Evolutionary conservation across 2,888 invertebrate species (phyloP), one percentile per base, ranked within the genome.

Genomic region (Thumatha senex): DNA sequence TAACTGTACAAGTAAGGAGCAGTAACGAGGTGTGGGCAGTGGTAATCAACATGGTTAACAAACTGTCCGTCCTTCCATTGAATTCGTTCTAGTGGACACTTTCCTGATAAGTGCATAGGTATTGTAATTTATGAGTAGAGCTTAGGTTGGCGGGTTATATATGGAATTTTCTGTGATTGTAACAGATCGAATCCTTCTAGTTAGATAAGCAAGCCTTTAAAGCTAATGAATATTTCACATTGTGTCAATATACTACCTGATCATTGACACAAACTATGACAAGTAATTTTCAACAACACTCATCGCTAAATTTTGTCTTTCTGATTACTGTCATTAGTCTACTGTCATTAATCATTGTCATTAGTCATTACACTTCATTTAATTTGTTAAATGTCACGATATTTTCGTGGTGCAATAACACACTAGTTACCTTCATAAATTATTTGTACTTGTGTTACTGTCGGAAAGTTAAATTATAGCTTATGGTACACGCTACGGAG

Each of bases 1-100:
- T 66, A 65, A 65, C 58, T 50, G 49, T 56, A 56, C 50, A 51
- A 60, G 55, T 54, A 44, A 44, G 52, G 54, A 42, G 50, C 15
- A 46, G 41, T 57, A 59, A 61, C 67, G 55, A 67, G 56, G 67
- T 70, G 67, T 70, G 70, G 70, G 67, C 40, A 49, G 52, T 24
- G 12, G 54, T 61, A 61, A 69, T 69, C 70, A 61, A 50, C 43
- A 42, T 33, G 46, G 47, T 48, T 63, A 67, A 61, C 67, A 52
- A 69, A 58, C 54, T 54, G 50, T 53, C 54, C 47, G 51, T 48
- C 42, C 43, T 40, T 40, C 40, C 39, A 54, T 52, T 47, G 45
- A 46, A 39, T 38, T 35, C 33, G 41, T 43, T 49, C 24, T 15
- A 41, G 36, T 10, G 15, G 38, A 40, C 38, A 15, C 46, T 46